phyloP scores from a whole-genome alignment of 1,140 invertebrate genomes.

The Hycleus cichorii region DNA sequence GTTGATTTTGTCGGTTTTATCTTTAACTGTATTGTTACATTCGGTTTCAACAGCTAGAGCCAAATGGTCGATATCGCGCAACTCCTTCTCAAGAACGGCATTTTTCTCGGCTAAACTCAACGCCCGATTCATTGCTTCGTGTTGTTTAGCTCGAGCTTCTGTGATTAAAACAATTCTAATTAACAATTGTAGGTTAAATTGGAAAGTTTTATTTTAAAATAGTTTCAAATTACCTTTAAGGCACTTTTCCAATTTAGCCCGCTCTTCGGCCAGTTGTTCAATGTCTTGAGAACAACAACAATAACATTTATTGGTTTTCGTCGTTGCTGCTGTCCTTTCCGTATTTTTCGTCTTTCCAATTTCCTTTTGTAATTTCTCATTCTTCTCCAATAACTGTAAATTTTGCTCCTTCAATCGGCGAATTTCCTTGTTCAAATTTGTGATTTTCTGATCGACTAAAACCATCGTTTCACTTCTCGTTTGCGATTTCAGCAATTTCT shows the following conservation, averaged over 20 bases:
- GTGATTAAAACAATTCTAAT: conserved; percentile 3
- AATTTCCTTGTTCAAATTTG: conserved; percentile 44
- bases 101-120: conserved; percentile 60
- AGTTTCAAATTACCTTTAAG: neutral
- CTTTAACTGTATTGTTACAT: conserved; percentile 46
- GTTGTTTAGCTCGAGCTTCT: conserved; percentile 57
- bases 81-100: conserved; percentile 55
- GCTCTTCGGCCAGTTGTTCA: neutral
- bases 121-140: conserved; percentile 64
- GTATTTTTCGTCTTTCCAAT: neutral
- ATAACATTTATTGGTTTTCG: conserved; percentile 40
- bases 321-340: conserved; percentile 4
- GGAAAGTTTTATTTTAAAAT: too few species aligned
- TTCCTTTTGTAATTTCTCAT: conserved; percentile 29
- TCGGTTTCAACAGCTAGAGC: conserved; percentile 61
- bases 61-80: conserved; percentile 58
- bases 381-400: conserved; percentile 40
- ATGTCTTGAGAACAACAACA: conserved; percentile 36
- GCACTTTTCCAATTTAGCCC: neutral
- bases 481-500: conserved; percentile 12
- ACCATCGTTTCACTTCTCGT: conserved; percentile 28
- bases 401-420: conserved; percentile 45
- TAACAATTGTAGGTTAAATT: too few species aligned
- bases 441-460: conserved; percentile 45
- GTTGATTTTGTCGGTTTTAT: conserved; percentile 34